Base-by-base conservation (phyloP, 2,797 vertebrate genomes). In the Sebastes umbrosus region DNA sequence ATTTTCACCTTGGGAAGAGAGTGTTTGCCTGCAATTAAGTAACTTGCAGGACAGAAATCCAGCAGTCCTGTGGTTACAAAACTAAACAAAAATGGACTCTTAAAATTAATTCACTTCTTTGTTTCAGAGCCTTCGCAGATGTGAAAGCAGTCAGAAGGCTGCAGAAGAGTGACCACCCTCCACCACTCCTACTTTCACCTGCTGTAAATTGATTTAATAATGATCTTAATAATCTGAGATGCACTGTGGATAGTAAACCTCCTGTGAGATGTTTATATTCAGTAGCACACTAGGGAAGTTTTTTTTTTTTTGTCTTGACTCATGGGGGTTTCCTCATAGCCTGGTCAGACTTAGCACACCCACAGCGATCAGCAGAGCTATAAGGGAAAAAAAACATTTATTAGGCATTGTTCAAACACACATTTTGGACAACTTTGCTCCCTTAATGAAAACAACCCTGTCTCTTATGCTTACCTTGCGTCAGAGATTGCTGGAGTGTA, bases 331-430 rank as follows among this genome's bases (percentile, higher is more conserved):
- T 80, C 31, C 34, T 93, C 58, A 91, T 5, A 87, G 69, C 52
- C 57, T 24, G 20, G 63, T 8, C 64, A 91, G 68, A 66, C 43
- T 29, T 77, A 93, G 25, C 29, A 81, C 9, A 6, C 22, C 76
- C 6, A 77, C 2, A n/a, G 67, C 12, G 62, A 88, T 29, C 72
- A 94, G 75, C 68, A 92, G 66, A 74, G 52, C 93, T 93, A 3
- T 0, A 85, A 52, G 34, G 7, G 52, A 22, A 55, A 57, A 43
- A 29, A 29, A 2, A 31, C 11, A 29, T 24, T 9, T 4, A 18
- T 68, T 27, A 69, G 32, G 4, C 5, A 58, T 29, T 31, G 9
- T 24, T 9, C 27, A 29, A 39, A 57, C 22, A 4, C 14, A 39
- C 3, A 4, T 67, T 27, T 55, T 60, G 22, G 16, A 69, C 7